Base-by-base conservation (phyloP, 1,140 invertebrate genomes). In the Saccostrea glomerata region DNA sequence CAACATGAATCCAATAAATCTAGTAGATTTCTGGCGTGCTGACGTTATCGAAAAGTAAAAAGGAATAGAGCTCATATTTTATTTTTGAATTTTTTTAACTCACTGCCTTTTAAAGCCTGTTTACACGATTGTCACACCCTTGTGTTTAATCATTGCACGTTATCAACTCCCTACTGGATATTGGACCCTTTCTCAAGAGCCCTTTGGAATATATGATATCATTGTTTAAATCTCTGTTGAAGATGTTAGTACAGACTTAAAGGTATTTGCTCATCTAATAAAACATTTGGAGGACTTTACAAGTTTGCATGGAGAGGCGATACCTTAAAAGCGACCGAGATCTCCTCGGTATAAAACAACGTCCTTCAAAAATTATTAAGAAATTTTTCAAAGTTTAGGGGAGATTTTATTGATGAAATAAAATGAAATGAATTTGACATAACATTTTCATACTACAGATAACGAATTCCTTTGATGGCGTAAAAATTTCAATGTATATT, bases 201-300 rank as follows among this genome's bases (percentile, higher is more conserved):
- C 23, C 13, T 30, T 77, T 36, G 70, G 30, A 77, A 77, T 77
- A 77, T 77, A 77, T 77, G 70, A 77, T 77, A 77, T 77, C 70
- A 30, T 77, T 77, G 70, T 77, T 77, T 77, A 77, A 77, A 77
- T 77, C 70, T 77, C 70, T 77, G 70, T 77, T 36, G 13, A 77
- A 77, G 70, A 77, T 77, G 70, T 77, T 77, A 25, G 70, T 77
- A 77, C 70, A 77, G 70, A 77, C 30, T 77, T 77, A 36, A 15
- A 25, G 30, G 70, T 77, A 77, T 77, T 77, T 77, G 70, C 70
- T 77, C 70, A 77, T 77, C 70, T 77, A 77, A 77, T 77, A 77
- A 77, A 77, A 77, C 70, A 77, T 77, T 77, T 77, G 13, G 70
- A 77, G 25, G 70, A 77, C 70, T 36, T 77, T 77, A 77, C 70